A percentile compares a stretch with the other conserved stretches of the same genome.
Evolutionary conservation across 2,888 invertebrate species (phyloP).

Genomic region (Acanthosepion esculentum): DNA sequence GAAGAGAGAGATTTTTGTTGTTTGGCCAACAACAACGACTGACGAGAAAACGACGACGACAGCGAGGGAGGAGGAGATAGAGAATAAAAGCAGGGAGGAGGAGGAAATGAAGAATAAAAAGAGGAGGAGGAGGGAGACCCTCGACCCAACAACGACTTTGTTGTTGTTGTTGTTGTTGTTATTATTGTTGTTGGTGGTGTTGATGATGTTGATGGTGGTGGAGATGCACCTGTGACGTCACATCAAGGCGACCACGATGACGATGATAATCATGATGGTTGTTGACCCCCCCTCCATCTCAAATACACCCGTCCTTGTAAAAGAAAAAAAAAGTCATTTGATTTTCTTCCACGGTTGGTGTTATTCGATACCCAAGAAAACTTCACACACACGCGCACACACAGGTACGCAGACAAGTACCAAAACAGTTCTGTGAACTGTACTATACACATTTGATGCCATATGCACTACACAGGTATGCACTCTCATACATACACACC

Average conservation of each 20-base stretch:
- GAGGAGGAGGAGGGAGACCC: too few relatives aligned
- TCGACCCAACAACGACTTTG: constrained; percentile 33
- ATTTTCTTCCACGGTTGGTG: background rate
- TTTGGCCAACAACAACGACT: constrained; percentile 2
- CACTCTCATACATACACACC: constrained; percentile 23
- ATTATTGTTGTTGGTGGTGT: background rate
- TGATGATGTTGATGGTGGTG: background rate
- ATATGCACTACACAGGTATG: constrained; percentile 35
- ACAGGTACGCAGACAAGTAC: background rate
- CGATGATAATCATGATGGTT: background rate
- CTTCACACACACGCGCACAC: background rate
- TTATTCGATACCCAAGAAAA: background rate
- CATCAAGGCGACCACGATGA: background rate
- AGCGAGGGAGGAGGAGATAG: background rate
- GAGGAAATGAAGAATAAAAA: too few relatives aligned
- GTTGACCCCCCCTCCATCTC: background rate
- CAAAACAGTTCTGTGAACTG: background rate
- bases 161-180: background rate
- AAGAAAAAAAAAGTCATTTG: background rate
- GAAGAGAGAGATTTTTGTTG: background rate
- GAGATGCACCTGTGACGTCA: constrained; percentile 33
- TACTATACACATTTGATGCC: background rate
- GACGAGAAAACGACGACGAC: background rate
- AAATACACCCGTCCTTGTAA: background rate
- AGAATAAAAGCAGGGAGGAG: background rate